phyloP scores from a whole-genome alignment of 2,113 vertebrate genomes.

The Podiceps cristatus region DNA sequence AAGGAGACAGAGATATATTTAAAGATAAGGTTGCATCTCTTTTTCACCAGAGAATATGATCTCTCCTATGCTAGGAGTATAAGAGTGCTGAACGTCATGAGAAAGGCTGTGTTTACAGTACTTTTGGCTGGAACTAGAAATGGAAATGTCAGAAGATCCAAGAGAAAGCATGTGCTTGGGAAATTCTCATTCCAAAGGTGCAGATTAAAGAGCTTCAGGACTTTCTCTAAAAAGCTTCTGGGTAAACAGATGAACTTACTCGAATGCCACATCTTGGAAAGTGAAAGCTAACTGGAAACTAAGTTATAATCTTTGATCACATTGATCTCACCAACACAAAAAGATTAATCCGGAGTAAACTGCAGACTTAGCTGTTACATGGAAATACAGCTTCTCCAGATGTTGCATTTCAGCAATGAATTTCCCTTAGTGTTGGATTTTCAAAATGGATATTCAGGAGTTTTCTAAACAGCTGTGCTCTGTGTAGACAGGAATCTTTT shows the following conservation, averaged over 20 bases:
- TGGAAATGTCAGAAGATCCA: background rate
- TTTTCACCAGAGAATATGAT: background rate
- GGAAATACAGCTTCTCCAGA: background rate
- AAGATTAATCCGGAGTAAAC: background rate
- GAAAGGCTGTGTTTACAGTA: background rate
- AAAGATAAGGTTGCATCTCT: background rate
- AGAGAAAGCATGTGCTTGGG: background rate
- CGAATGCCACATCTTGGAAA: background rate
- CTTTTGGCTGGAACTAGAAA: slow-evolving; percentile 7
- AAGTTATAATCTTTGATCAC: background rate
- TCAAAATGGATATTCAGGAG: background rate
- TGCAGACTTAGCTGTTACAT: background rate
- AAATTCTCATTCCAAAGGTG: background rate
- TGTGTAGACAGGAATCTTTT: background rate
- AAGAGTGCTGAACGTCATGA: background rate
- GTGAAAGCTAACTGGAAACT: background rate
- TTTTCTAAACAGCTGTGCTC: background rate
- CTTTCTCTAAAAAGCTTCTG: background rate
- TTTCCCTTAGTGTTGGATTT: background rate
- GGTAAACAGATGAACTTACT: background rate
- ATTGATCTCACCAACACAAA: background rate
- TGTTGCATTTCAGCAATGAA: background rate
- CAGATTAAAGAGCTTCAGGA: background rate
- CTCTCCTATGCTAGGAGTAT: background rate
- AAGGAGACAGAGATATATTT: background rate